Conservation (phyloP, 1,140 invertebrate genomes). For the Galendromus occidentalis region DNA sequence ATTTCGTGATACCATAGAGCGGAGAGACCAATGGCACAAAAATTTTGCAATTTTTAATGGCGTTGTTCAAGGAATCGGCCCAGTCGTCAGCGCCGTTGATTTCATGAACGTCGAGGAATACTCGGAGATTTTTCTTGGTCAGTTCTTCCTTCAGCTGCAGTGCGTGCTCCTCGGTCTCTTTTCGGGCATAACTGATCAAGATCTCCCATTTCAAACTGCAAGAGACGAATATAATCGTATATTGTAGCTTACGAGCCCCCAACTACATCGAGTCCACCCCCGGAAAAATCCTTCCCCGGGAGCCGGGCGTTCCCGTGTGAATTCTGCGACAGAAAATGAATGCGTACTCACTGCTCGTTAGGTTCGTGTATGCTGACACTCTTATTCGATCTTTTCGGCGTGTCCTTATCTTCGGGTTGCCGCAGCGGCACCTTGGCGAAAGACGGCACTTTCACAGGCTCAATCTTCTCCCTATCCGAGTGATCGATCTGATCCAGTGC, state of each 20-base stretch:
- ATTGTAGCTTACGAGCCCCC: slow-evolving; percentile 20
- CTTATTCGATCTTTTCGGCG: too few relatives aligned
- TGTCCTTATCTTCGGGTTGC: too few relatives aligned
- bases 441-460: too few relatives aligned
- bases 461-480: too few relatives aligned
- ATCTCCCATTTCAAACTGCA: slow-evolving; percentile 24
- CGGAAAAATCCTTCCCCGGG: slow-evolving; percentile 13
- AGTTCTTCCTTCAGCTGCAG: slow-evolving; percentile 28
- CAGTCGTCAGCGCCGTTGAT: slow-evolving; percentile 31
- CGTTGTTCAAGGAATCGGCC: slow-evolving; percentile 32
- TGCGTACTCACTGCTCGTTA: background rate
- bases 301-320: background rate
- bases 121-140: slow-evolving; percentile 25
- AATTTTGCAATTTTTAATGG: slow-evolving; percentile 30
- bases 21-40: slow-evolving; percentile 32
- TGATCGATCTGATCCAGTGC: too few relatives aligned
- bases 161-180: slow-evolving; percentile 30
- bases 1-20: slow-evolving; percentile 31
- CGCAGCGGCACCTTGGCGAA: too few relatives aligned
- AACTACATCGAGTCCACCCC: slow-evolving; percentile 17
- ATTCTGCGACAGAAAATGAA: background rate
- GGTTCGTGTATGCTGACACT: background rate
- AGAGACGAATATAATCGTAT: background rate
- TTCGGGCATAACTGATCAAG: slow-evolving; percentile 31
- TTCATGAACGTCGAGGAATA: slow-evolving; percentile 33